Conservation (phyloP, 2,888 invertebrate genomes). For the Nomada fucata region DNA sequence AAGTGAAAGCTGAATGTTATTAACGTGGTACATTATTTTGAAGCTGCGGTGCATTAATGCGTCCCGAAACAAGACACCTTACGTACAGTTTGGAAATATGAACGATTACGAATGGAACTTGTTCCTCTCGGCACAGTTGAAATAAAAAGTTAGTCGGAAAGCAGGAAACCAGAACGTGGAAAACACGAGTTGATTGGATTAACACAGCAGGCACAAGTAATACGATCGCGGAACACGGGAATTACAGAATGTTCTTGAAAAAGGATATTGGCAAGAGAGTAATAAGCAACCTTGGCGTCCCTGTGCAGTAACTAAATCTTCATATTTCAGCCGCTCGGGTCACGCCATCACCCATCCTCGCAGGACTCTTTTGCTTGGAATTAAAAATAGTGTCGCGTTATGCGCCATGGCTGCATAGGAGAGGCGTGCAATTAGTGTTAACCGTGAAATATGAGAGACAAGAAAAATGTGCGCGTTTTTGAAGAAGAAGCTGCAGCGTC, state of each 20-base stretch:
- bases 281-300: background rate
- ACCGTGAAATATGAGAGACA: slow-evolving; percentile 67
- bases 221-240: no score
- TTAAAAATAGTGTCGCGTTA: background rate
- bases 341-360: background rate
- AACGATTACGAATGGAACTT: no score
- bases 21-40: background rate
- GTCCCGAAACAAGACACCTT: no score
- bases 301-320: slow-evolving; percentile 15
- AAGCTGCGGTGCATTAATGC: no score
- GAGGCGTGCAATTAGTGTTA: slow-evolving; percentile 6
- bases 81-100: no score
- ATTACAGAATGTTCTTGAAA: background rate
- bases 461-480: slow-evolving; percentile 49
- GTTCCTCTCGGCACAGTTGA: no score
- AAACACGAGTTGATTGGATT: no score
- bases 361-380: slow-evolving; percentile 42
- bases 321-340: slow-evolving; percentile 31
- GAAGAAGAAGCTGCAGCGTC: slow-evolving; percentile 32
- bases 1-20: background rate
- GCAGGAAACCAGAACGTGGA: no score
- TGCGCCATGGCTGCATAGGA: background rate
- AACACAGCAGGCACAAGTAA: no score
- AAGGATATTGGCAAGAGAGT: slow-evolving; percentile 11
- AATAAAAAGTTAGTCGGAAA: no score